Conservation (phyloP, 2,113 vertebrate species). For the Chroicocephalus ridibundus region DNA sequence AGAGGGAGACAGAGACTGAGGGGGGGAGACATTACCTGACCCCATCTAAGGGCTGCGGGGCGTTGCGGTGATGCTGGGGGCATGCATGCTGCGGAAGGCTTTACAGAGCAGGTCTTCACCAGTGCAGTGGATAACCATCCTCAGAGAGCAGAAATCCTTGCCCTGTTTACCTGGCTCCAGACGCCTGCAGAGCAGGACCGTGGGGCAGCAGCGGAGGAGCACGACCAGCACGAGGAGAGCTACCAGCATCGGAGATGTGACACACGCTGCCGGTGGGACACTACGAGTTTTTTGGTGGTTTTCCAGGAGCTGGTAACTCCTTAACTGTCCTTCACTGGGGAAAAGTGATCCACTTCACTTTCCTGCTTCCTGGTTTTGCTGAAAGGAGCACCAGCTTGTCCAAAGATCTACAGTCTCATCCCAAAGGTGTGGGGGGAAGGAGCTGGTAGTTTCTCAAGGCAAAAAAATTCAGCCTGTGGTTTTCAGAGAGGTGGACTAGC, state of each 20-base stretch:
- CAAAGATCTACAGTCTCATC: not conserved
- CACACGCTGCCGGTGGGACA: not conserved
- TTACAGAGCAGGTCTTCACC: not conserved
- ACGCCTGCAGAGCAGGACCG: accelerated
- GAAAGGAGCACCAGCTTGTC: not conserved
- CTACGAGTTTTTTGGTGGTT: not conserved
- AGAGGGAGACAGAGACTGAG: not conserved
- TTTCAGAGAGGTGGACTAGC: not conserved
- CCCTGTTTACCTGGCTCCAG: not conserved
- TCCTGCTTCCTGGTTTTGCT: not conserved
- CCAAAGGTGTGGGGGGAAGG: not conserved
- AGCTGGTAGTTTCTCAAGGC: not conserved
- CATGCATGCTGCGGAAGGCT: not conserved
- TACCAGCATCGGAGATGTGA: not conserved
- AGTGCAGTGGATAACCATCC: not conserved
- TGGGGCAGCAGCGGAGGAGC: not conserved
- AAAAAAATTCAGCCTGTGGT: not conserved
- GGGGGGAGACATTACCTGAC: not conserved
- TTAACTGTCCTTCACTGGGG: not conserved
- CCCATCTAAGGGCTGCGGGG: not conserved
- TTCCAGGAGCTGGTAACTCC: not conserved
- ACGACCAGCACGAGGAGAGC: not conserved
- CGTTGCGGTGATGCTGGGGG: not conserved
- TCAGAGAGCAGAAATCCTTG: not conserved
- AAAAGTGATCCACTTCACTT: not conserved